Conservation (phyloP, 2,888 invertebrate genomes). For the Hybos culiciformis region DNA sequence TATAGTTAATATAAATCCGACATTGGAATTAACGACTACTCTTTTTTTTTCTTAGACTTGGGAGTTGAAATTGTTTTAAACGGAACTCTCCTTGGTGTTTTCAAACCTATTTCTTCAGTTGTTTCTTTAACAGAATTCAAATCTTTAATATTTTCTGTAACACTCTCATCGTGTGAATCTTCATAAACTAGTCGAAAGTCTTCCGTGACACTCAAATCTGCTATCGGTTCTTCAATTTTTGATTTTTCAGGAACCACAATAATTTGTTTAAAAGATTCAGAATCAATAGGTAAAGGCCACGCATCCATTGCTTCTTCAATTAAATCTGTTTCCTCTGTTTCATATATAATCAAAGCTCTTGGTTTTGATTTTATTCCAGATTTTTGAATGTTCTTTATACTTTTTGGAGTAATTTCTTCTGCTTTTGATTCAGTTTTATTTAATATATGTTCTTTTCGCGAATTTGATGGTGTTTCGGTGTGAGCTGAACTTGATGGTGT, state of each 20-base stretch:
- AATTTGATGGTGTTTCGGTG: too few species aligned
- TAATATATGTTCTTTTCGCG: too few species aligned
- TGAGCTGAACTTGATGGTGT: too few species aligned
- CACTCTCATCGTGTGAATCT: conserved; percentile 30
- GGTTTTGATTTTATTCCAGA: conserved; percentile 30
- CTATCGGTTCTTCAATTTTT: conserved; percentile 17
- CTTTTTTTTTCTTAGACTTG: not conserved
- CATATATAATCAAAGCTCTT: conserved; percentile 17
- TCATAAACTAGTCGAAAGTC: conserved; percentile 47
- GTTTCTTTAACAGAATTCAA: too few species aligned
- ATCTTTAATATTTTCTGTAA: too few species aligned
- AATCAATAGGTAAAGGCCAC: conserved; percentile 20
- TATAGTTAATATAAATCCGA: too few species aligned
- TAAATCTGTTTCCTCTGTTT: conserved; percentile 17
- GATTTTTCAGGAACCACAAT: not conserved
- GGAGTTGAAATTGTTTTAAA: not conserved
- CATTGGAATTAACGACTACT: too few species aligned
- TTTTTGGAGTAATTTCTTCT: conserved; percentile 4
- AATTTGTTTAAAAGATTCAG: not conserved
- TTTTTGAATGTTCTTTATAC: conserved; percentile 17
- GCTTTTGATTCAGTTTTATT: not conserved
- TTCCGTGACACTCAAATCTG: conserved; percentile 32
- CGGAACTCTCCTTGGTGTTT: not conserved
- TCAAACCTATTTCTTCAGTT: not conserved
- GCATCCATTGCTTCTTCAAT: conserved; percentile 31